Evolutionary conservation across 2,888 invertebrate species (phyloP).

Genomic region (Micoletzkya japonica): DNA sequence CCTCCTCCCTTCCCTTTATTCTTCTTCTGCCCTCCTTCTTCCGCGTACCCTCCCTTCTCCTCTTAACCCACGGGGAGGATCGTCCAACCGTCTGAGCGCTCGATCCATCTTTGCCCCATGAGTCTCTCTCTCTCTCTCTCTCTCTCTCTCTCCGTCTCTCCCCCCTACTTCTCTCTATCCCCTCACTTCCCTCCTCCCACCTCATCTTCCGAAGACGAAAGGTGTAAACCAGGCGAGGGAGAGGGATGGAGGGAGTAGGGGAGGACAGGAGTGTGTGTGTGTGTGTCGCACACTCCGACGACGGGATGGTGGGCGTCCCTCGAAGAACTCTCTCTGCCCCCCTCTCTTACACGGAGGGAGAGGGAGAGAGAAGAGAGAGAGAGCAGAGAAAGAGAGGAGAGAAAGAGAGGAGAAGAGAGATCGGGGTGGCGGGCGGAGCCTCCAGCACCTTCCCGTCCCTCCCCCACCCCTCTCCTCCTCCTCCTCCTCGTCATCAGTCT

Average conservation of each 20-base stretch:
- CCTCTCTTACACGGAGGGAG: not conserved
- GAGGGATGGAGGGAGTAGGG: too few species aligned
- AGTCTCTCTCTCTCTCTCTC: constrained; percentile 19
- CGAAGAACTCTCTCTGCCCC: not conserved
- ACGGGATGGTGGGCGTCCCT: not conserved
- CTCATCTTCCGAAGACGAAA: constrained; percentile 5
- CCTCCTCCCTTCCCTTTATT: too few species aligned
- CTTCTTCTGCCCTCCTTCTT: too few species aligned
- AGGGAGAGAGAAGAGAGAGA: not conserved
- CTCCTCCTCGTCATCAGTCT: constrained; percentile 10
- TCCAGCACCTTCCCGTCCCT: not conserved
- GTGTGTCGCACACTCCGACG: too few species aligned
- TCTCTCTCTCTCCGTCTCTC: not conserved
- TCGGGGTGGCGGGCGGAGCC: not conserved
- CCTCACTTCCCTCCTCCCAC: too few species aligned
- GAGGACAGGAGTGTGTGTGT: too few species aligned
- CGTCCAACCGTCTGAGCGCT: too few species aligned
- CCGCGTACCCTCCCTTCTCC: too few species aligned
- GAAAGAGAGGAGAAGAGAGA: constrained; percentile 1
- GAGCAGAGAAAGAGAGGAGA: constrained; percentile 1
- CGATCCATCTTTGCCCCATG: too few species aligned
- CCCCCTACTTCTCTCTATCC: not conserved
- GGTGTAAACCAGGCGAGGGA: too few species aligned
- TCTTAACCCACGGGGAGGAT: too few species aligned
- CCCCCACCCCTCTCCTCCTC: not conserved